Evolutionary conservation across 2,113 vertebrate species (phyloP), one percentile per base, ranked within the genome.

Genomic region (Silurus meridionalis): DNA sequence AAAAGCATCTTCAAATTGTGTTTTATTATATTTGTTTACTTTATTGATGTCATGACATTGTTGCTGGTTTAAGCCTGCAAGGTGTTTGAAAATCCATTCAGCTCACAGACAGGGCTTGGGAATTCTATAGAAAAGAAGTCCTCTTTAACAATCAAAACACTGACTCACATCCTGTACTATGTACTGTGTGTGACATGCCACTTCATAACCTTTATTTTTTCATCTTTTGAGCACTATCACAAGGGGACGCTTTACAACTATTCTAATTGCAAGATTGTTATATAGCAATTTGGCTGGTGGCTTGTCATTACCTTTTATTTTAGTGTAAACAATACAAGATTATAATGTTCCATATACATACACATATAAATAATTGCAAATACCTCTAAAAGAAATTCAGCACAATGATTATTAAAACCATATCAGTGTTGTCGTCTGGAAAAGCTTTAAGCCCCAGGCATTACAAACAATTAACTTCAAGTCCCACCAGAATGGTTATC

Each of bases 161-260:
- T 79, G 52, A 79, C 53, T 79, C 75, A 79, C 75, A 58, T 58
- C 75, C 75, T 79, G 53, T 25, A 79, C 53, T 17, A n/a, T 79
- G 3, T 8, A 58, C 15, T 55, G 23, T 78, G 5, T 28, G 75
- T 58, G 53, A 75, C 4, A 0, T 23, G 71, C 19, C 46, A 74
- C 48, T 52, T 74, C 9, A 52, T 14, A 79, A 57, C 8, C 0
- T 58, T 28, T 57, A 1, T 23, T 4, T 28, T 37, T 28, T 25
- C 9, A 4, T 37, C 37, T 37, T 58, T 13, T 2, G 14, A 37
- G 17, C 15, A 37, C 2, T 57, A 6, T 11, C 13, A 55, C 2
- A 25, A 37, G 75, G 8, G 11, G 57, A 57, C 55, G 75, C 9
- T 75, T 28, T 28, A 57, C 21, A 78, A 78, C n/a, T 55, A 2